A percentile compares a stretch with the other conserved stretches of the same genome.
phyloP scores from a whole-genome alignment of 2,113 vertebrate species.

The Brachionichthys hirsutus region DNA sequence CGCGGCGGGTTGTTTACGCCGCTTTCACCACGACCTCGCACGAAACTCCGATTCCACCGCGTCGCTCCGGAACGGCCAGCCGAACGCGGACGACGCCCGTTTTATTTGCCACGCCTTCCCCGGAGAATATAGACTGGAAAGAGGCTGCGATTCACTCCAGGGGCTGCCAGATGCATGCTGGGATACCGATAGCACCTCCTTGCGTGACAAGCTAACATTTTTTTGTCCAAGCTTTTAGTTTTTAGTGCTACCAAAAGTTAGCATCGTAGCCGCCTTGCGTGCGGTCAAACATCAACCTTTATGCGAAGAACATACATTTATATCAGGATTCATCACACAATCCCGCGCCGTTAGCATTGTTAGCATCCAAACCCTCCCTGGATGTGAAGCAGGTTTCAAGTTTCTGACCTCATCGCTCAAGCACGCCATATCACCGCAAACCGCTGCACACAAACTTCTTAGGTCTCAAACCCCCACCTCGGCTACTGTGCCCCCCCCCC shows the following conservation, averaged over 20 bases:
- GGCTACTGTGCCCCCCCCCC: slow-evolving; percentile 38
- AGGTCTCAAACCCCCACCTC: slow-evolving; percentile 20
- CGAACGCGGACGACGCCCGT: too few species aligned
- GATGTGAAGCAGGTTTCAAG: slow-evolving; percentile 51
- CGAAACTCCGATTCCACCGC: slow-evolving; percentile 20
- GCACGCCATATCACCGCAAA: slow-evolving; percentile 47
- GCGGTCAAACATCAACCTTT: background rate
- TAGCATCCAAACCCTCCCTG: slow-evolving; percentile 52
- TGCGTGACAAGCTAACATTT: slow-evolving; percentile 45
- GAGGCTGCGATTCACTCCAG: too few species aligned
- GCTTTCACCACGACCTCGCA: slow-evolving; percentile 32
- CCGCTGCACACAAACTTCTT: slow-evolving; percentile 27
- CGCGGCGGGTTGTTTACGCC: slow-evolving; percentile 35
- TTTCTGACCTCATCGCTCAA: slow-evolving; percentile 64
- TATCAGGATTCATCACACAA: slow-evolving; percentile 16
- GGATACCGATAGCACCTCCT: slow-evolving; percentile 40
- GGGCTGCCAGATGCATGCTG: slow-evolving; percentile 40
- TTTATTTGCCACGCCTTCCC: too few species aligned
- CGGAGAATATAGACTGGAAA: too few species aligned
- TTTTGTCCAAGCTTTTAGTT: too few species aligned
- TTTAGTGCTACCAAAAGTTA: too few species aligned
- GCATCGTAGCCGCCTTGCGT: background rate
- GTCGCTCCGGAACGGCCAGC: slow-evolving; percentile 5
- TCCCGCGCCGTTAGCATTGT: slow-evolving; percentile 36
- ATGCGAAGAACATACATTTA: slow-evolving; percentile 20